Evolutionary conservation across 1,140 invertebrate species (phyloP).

Genomic region (Drosophila tsacasi): DNA sequence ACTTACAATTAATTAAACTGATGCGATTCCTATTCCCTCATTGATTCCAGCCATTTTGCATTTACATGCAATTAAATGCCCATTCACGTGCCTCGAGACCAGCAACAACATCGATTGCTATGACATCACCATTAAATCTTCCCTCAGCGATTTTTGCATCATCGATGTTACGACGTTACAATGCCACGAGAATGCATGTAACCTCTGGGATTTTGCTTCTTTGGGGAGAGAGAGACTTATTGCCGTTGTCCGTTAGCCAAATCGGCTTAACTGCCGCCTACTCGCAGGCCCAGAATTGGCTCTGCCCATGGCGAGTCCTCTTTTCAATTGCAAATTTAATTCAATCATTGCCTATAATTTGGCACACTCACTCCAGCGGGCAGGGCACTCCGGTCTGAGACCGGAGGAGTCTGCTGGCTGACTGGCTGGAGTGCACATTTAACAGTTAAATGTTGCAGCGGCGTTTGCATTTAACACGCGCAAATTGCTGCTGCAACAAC

Average conservation of each 20-base stretch:
- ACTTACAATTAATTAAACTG: constrained; percentile 52
- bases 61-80: constrained; percentile 69
- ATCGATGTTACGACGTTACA: constrained; percentile 11
- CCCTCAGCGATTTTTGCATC: constrained; percentile 24
- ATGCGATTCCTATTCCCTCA: constrained; percentile 26
- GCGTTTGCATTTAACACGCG: constrained; percentile 80
- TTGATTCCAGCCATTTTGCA: constrained; percentile 41
- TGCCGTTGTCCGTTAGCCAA: constrained; percentile 47
- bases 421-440: constrained; percentile 44
- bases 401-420: constrained; percentile 4
- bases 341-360: constrained; percentile 83
- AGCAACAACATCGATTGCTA: constrained; percentile 42
- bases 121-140: constrained; percentile 65
- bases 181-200: constrained; percentile 8
- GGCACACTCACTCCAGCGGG: constrained; percentile 58
- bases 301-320: constrained; percentile 46
- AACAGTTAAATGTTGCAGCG: constrained; percentile 79
- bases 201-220: neutral
- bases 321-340: constrained; percentile 84
- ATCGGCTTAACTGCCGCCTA: constrained; percentile 56
- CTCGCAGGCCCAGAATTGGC: constrained; percentile 50
- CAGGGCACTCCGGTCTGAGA: constrained; percentile 14
- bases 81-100: constrained; percentile 66
- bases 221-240: constrained; percentile 11
- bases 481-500: constrained; percentile 76